Evolutionary conservation across 2,797 vertebrate species (phyloP).

Genomic region (Neosilurus mollespiculum): DNA sequence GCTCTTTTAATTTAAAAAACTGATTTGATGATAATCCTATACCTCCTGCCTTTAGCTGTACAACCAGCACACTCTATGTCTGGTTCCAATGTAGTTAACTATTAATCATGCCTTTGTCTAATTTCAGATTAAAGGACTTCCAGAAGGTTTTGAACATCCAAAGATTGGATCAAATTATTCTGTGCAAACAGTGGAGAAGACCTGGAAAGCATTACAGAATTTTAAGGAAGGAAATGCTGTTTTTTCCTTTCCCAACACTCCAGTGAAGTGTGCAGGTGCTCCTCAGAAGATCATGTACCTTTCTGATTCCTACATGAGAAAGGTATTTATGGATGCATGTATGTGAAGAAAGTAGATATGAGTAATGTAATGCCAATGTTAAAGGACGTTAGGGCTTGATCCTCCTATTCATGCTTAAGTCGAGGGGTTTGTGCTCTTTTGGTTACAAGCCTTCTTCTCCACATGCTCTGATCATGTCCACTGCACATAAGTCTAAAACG

Average conservation of each 20-base stretch:
- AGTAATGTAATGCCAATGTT: background rate
- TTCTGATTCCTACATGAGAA: conserved; percentile 85
- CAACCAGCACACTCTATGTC: background rate
- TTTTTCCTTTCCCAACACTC: conserved; percentile 92
- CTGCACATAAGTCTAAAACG: too few relatives aligned
- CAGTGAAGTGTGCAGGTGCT: conserved; percentile 93
- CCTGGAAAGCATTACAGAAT: conserved; percentile 89
- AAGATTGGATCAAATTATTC: conserved; percentile 98
- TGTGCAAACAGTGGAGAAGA: conserved; percentile 87
- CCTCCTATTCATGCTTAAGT: too few relatives aligned
- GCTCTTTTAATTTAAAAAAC: background rate
- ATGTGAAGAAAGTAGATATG: background rate
- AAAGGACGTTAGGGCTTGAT: background rate
- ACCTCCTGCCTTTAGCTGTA: background rate
- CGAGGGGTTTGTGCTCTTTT: too few relatives aligned
- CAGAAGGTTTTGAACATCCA: conserved; percentile 87
- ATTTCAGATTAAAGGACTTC: conserved; percentile 90
- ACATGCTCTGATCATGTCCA: too few relatives aligned
- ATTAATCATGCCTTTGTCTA: background rate
- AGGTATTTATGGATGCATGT: conserved; percentile 71
- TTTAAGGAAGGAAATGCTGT: conserved; percentile 93
- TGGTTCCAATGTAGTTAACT: conserved; percentile 8
- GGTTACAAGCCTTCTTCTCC: too few relatives aligned
- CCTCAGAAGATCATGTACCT: conserved; percentile 99
- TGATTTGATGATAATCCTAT: background rate